Evolutionary conservation across 2,113 vertebrate genomes (phyloP).

Genomic region (Crotalus tigris): DNA sequence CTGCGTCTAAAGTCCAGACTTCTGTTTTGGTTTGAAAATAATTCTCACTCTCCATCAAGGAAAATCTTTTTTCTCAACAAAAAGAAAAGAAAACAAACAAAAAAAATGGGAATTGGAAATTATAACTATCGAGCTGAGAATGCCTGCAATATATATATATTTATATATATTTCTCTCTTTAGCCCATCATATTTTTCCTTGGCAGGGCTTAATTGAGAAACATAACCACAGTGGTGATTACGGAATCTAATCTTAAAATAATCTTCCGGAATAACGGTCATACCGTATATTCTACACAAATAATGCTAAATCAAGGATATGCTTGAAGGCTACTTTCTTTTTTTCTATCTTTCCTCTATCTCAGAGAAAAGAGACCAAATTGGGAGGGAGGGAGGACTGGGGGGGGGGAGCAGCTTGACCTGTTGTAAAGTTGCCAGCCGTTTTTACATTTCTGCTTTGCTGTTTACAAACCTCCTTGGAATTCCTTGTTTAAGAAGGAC

Average conservation of each 20-base stretch:
- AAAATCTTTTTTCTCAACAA: neutral
- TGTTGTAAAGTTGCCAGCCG: neutral
- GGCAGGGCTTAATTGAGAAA: neutral
- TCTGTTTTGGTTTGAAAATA: neutral
- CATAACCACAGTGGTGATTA: neutral
- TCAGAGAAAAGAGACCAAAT: neutral
- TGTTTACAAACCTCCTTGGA: neutral
- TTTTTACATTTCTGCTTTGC: constrained; percentile 5
- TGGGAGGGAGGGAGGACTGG: neutral
- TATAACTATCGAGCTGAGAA: neutral
- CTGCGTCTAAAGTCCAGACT: neutral
- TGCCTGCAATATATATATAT: neutral
- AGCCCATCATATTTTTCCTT: neutral
- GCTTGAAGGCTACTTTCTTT: neutral
- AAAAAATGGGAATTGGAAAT: neutral
- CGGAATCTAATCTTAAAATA: neutral
- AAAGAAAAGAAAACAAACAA: neutral
- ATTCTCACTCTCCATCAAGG: neutral
- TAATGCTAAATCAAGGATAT: neutral
- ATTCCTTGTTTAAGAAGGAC: neutral
- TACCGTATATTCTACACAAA: neutral
- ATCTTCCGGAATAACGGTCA: neutral
- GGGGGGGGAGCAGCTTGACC: constrained; percentile 36
- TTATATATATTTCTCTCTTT: too few relatives aligned
- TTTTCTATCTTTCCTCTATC: neutral